phyloP scores from a whole-genome alignment of 2,113 vertebrate species.

The Hydrolagus affinis region DNA sequence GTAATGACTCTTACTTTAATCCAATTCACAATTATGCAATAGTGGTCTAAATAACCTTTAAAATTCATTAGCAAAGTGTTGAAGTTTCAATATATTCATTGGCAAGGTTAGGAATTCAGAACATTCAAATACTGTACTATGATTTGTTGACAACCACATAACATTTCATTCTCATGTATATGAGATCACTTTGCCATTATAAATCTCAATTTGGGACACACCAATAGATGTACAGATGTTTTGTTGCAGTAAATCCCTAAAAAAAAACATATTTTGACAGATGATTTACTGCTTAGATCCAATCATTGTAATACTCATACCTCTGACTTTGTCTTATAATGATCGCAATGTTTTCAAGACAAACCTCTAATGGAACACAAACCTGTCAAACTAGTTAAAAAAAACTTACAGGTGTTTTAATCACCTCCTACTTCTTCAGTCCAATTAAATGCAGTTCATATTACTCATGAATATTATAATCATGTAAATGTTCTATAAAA shows the following conservation, averaged over 20 bases:
- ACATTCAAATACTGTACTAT: background rate
- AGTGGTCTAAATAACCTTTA: background rate
- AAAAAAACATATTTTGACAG: background rate
- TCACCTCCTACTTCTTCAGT: constrained; percentile 16
- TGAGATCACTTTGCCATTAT: constrained; percentile 1
- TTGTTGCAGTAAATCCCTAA: background rate
- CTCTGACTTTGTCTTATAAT: background rate
- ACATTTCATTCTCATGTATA: background rate
- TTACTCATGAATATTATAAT: constrained; percentile 28
- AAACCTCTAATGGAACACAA: background rate
- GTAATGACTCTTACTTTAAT: background rate
- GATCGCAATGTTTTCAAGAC: constrained; percentile 3
- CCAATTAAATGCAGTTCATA: constrained; percentile 28
- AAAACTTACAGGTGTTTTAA: constrained; percentile 18
- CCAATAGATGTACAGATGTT: background rate
- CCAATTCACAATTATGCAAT: background rate
- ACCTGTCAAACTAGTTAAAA: constrained; percentile 1
- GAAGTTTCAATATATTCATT: background rate
- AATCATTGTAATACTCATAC: background rate
- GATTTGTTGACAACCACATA: background rate
- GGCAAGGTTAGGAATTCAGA: constrained; percentile 1
- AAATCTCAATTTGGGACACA: background rate
- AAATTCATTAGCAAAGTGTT: background rate
- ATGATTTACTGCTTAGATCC: background rate
- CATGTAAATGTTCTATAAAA: constrained; percentile 30